Base-by-base conservation (phyloP, 2,797 vertebrate genomes). In the Sandelia bainsii region DNA sequence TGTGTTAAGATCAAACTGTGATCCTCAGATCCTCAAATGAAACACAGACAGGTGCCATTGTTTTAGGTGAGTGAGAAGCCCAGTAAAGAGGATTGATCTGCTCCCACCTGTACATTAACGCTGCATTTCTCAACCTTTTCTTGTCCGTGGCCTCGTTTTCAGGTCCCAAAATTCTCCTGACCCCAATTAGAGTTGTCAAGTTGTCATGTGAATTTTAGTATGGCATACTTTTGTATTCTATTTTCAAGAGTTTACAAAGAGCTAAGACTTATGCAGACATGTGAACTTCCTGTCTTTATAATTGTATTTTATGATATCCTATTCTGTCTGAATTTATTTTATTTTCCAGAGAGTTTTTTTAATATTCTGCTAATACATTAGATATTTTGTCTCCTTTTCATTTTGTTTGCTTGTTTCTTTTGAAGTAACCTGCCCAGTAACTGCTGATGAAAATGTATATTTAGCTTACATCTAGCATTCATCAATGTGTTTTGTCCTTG, bases 131-230 rank as follows among this genome's bases (percentile, higher is more conserved):
- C 51, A 32, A 52, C 53, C 20, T 54, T 42, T 58, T 57, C 60
- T 56, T 64, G 34, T 52, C 72, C 13, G 17, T 66, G 85, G 82
- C 81, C 75, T 45, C 53, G 3, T 83, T 80, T 62, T 78, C 27
- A 61, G 49, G 34, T 82, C 80, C 74, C 23, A 51, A 85, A 82
- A 83, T 84, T 80, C 69, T 63, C 69, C 19, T 69, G 65, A 80
- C 84, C 72, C 56, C 64, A 79, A 79, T 78, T 77, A 76, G 40
- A 64, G 23, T 56, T 39, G 76, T 84, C 65, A 79, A 46, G 62
- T 65, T 58, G 86, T 80, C 65, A 68, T 32, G 67, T 48, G 63
- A 42, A 62, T 69, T 48, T 53, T 44, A 60, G 17, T 14, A 5
- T 52, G 72, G 68, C 62, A 86, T 8, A 75, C 67, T 80, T 74